Percentiles rank a stretch among this genome's conserved stretches.
Conservation (phyloP, 2,797 vertebrate genomes). For the Decapterus maruadsi region DNA sequence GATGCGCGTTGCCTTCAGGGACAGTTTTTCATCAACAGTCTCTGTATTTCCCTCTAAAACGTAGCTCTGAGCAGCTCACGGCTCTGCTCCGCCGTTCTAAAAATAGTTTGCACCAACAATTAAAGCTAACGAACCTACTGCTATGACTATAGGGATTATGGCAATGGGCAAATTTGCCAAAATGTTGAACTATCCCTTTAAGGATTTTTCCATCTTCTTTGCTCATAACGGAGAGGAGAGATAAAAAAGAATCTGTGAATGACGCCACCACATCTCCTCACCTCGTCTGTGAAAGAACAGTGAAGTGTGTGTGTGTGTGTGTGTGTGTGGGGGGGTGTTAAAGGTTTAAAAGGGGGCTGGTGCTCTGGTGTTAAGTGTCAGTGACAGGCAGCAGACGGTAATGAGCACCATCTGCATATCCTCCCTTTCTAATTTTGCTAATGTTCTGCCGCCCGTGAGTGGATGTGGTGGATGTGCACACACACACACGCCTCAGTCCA, state of each 20-base stretch:
- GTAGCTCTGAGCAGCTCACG: too few relatives aligned
- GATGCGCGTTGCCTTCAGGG: too few relatives aligned
- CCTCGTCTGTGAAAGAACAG: conserved; percentile 48
- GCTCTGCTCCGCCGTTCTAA: too few relatives aligned
- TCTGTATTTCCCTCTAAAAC: too few relatives aligned
- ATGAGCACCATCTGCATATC: conserved; percentile 78
- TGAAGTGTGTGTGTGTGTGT: background rate
- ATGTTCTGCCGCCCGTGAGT: conserved; percentile 47
- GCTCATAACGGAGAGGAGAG: background rate
- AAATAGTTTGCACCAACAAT: too few relatives aligned
- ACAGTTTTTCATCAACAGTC: too few relatives aligned
- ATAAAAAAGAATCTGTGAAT: conserved; percentile 13
- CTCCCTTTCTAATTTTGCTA: conserved; percentile 66
- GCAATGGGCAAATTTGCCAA: too few relatives aligned
- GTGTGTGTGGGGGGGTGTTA: too few relatives aligned
- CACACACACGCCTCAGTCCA: background rate
- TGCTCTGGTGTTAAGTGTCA: conserved; percentile 48
- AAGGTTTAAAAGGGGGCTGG: too few relatives aligned
- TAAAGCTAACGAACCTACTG: too few relatives aligned
- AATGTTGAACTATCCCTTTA: too few relatives aligned
- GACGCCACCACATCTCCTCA: conserved; percentile 41
- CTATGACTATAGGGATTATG: too few relatives aligned
- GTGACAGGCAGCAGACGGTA: conserved; percentile 70
- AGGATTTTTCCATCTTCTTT: conserved; percentile 9
- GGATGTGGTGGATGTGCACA: background rate